Evolutionary conservation across 2,113 vertebrate genomes (phyloP).

Genomic region (Ibidorhyncha struthersii): DNA sequence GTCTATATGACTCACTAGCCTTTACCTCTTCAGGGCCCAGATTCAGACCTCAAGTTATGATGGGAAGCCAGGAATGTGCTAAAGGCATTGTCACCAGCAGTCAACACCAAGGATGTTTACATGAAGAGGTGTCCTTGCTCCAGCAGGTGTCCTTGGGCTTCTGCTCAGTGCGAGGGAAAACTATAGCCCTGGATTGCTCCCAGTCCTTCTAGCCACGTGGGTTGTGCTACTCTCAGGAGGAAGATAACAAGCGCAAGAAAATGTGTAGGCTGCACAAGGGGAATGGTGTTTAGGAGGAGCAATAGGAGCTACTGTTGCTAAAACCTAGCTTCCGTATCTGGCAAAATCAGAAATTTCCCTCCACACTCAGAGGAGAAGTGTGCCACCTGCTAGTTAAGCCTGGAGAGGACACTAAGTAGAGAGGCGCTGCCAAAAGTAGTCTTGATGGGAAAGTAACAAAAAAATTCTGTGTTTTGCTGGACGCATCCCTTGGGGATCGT

Average conservation of each 20-base stretch:
- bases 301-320: background rate
- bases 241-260: background rate
- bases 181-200: background rate
- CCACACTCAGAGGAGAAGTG: background rate
- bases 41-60: background rate
- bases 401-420: background rate
- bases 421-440: background rate
- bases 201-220: background rate
- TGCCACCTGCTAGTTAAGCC: background rate
- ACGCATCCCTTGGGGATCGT: background rate
- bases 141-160: background rate
- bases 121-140: background rate
- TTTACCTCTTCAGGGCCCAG: background rate
- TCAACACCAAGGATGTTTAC: background rate
- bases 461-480: background rate
- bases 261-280: background rate
- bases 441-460: background rate
- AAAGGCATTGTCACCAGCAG: background rate
- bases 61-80: background rate
- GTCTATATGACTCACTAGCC: background rate
- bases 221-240: background rate
- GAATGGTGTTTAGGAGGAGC: background rate
- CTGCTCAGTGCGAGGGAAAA: background rate
- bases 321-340: background rate
- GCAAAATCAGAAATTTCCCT: background rate